phyloP scores from a whole-genome alignment of 2,888 invertebrate species.

The Aproaerema taeniolella region DNA sequence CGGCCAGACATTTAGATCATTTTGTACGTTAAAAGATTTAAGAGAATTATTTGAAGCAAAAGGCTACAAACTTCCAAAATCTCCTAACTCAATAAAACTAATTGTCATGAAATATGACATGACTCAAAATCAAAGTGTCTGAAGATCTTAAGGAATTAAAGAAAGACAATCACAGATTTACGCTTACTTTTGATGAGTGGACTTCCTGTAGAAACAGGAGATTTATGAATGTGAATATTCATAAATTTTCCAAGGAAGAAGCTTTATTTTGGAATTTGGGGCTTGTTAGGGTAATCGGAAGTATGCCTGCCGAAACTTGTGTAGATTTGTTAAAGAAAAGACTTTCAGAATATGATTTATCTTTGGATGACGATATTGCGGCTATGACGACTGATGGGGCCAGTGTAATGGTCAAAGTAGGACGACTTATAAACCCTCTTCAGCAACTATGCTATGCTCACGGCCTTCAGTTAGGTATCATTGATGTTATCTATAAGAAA shows the following conservation, averaged over 20 bases:
- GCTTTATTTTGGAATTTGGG: neutral
- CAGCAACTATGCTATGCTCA: conserved; percentile 12
- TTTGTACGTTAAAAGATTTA: too few relatives aligned
- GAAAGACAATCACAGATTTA: too few relatives aligned
- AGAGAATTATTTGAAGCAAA: too few relatives aligned
- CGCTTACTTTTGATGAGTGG: too few relatives aligned
- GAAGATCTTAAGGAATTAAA: too few relatives aligned
- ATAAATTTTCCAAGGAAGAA: neutral
- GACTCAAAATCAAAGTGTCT: too few relatives aligned
- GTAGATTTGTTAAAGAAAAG: neutral
- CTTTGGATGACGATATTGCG: conserved; percentile 6
- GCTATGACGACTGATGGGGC: conserved; percentile 13
- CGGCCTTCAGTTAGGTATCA: conserved; percentile 9
- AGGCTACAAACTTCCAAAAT: too few relatives aligned
- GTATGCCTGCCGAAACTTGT: neutral
- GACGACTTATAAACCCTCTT: neutral
- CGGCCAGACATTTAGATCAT: too few relatives aligned
- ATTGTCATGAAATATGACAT: too few relatives aligned
- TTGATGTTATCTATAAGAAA: conserved; percentile 8
- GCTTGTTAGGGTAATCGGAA: neutral
- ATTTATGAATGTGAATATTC: conserved; percentile 1
- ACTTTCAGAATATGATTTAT: neutral
- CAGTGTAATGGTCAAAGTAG: conserved; percentile 13
- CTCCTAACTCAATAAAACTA: too few relatives aligned
- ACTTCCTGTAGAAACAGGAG: too few relatives aligned